phyloP scores from a whole-genome alignment of 2,888 invertebrate genomes.

The Tenthredo livida region DNA sequence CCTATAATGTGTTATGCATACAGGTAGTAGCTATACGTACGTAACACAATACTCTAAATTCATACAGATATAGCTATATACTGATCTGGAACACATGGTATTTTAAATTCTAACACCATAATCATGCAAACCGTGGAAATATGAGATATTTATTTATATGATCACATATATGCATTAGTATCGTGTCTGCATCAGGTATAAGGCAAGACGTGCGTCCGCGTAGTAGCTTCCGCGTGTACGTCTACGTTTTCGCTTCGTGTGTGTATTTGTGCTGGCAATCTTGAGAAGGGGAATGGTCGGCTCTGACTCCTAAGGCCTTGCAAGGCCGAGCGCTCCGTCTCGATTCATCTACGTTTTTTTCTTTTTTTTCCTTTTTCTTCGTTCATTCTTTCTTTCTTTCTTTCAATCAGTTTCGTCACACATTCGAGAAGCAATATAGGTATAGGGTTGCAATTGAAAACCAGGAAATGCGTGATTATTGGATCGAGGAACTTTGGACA shows the following conservation, averaged over 20 bases:
- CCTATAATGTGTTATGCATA: neutral
- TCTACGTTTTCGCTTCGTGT: constrained; percentile 18
- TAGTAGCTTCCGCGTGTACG: neutral
- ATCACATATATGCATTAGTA: neutral
- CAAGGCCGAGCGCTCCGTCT: constrained; percentile 67
- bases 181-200: neutral
- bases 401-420: constrained; percentile 34
- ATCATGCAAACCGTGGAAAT: neutral
- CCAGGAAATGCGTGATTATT: neutral
- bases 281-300: constrained; percentile 42
- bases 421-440: neutral
- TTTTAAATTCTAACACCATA: neutral
- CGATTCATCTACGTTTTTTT: constrained; percentile 49
- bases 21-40: neutral
- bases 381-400: constrained; percentile 24
- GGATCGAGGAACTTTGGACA: neutral
- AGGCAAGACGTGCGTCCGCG: neutral
- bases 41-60: neutral
- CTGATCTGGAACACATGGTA: neutral
- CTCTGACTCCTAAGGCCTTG: constrained; percentile 65
- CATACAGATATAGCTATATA: neutral
- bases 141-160: neutral
- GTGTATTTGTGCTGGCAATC: constrained; percentile 23
- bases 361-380: neutral
- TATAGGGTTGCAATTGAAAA: neutral